Base-by-base conservation (phyloP, 1,140 invertebrate species). In the Papilio aristodemus region DNA sequence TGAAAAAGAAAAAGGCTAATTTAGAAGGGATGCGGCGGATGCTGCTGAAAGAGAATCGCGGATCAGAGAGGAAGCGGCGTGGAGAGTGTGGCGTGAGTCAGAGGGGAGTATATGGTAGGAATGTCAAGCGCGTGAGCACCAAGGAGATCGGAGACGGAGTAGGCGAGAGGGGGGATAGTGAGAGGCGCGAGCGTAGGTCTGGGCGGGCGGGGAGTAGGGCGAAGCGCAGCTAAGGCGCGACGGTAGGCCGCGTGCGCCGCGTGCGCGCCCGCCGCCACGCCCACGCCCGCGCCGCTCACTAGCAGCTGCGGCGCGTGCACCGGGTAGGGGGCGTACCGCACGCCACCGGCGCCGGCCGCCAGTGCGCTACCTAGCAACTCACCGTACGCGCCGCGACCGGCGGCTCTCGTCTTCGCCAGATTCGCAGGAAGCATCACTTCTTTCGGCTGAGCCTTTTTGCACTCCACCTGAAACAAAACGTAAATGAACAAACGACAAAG, bases 381-480 rank as follows among this genome's bases (percentile, higher is more conserved):
- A 98, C 97, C 97, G 95, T 97, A 98, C 93, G 96, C 95, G 90
- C 96, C 96, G 91, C 97, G 95, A 79, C 96, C 96, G 77, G 96
- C 96, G 80, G 96, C 96, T 90, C 97, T 95, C 91, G 97, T 97
- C 94, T 98, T 97, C 81, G 97, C 97, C 93, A 97, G 92, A 91
- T 97, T 98, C 71, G 97, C 96, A 80, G 97, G 97, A 88, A 99
- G 95, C 98, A 99, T 99, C 81, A 99, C 98, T 94, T 99, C 98
- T 94, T 99, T 99, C 68, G 98, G 98, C 92, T 99, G 98, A 87
- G 98, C 98, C 93, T 99, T 99, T 95, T 99, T 99, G 94, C 98
- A 99, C 94, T 99, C 98, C 92, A 99, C 98, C 98, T 99, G 93
- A 92, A 95, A 87, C 88, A 89, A 84, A 74, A 75, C 10, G 9